These are phyloP conservation scores for Bradypodion ventrale DNA, from an alignment of 2,797 vertebrate genomes.

Conservation along the genomic window DNA sequence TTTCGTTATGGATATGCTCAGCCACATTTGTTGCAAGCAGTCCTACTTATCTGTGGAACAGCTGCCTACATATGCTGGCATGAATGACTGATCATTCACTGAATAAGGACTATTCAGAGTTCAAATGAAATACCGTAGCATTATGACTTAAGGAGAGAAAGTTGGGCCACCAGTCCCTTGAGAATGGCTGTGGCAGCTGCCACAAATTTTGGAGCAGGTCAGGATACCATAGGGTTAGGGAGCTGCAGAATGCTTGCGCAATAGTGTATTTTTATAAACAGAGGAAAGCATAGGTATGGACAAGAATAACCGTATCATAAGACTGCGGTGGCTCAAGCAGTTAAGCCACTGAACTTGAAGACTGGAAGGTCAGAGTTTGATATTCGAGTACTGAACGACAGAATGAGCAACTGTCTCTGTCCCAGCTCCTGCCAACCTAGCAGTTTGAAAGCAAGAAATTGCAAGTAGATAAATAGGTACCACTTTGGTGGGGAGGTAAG, in stretches of 20 bases:
- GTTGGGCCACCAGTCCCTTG: neutral
- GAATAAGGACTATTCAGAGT: neutral
- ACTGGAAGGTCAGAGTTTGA: no score
- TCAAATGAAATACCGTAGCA: constrained; percentile 8
- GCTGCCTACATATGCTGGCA: neutral
- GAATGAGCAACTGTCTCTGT: no score
- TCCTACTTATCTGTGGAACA: neutral
- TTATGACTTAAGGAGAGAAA: neutral
- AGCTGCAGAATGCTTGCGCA: neutral
- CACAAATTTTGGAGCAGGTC: neutral
- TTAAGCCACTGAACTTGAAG: no score
- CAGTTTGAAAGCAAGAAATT: no score
- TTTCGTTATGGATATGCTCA: neutral
- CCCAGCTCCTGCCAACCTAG: no score
- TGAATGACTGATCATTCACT: neutral
- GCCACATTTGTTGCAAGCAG: neutral
- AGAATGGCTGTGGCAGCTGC: neutral
- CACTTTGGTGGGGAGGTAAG: no score
- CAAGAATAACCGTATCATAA: no score
- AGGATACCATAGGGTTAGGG: neutral
- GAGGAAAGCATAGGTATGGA: no score
- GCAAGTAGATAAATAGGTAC: no score
- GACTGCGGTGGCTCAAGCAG: no score
- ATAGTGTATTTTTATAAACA: no score
- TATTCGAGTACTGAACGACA: no score